Evolutionary conservation across 35 echinoderm and acorn worm species (phyloP), one percentile per base, ranked within the genome.

Genomic region (Apostichopus californicus): DNA sequence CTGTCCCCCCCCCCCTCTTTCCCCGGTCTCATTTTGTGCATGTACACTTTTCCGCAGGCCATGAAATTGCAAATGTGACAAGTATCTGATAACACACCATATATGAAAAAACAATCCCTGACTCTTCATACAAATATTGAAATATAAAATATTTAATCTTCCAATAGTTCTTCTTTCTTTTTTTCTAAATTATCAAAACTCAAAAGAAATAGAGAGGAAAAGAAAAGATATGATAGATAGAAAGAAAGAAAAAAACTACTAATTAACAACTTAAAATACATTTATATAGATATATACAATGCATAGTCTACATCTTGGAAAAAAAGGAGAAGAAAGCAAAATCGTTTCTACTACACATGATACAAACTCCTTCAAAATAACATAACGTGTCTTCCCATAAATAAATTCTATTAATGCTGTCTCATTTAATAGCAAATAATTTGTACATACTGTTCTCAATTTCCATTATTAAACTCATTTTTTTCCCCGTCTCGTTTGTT

Each of bases 81-180:
- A 68, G 18, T 68, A 68, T 68, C 18, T 68, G 11, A 14, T 9
- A 68, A 68, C 64, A 68, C 64, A 68, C 11, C 18, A 68, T 9
- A 68, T 68, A 68, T 68, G 11, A 68, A 68, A 68, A 68, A 68
- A 68, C 64, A 46, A 68, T 68, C 64, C 64, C 64, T 68, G 64
- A 68, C 64, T 68, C 64, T 68, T 68, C 64, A 68, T 68, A 68
- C 64, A 68, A 68, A 68, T 68, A 68, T 68, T 68, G 64, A 68
- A 68, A 68, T 68, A 68, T 68, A 68, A 68, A 68, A 68, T 68
- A 68, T 18, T 8, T 68, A 68, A 68, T 68, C 4, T 68, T 68
- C 64, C 18, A 68, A 68, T 68, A 46, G 34, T 46, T 46, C 34
- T 46, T 46, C 34, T 46, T 46, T 46, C 2, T 46, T 46, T 46